phyloP scores from a whole-genome alignment of 2,797 vertebrate species.

The Halcyon chelicuti region DNA sequence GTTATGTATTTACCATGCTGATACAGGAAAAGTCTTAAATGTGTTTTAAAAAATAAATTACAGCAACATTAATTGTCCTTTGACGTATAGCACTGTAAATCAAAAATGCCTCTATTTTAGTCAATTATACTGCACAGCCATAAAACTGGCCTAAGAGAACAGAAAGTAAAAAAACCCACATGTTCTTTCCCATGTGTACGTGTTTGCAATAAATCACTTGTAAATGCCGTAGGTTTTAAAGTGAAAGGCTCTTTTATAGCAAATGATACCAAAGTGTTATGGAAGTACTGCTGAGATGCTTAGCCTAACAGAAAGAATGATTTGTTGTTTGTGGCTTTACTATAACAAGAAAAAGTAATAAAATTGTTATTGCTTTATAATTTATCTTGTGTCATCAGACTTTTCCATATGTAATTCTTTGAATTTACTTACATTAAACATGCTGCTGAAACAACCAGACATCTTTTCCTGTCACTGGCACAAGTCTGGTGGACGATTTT shows the following conservation, averaged over 20 bases:
- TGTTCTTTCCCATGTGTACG: accelerated
- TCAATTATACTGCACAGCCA: background rate
- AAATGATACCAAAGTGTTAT: background rate
- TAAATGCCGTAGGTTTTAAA: background rate
- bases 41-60: background rate
- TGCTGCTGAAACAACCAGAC: background rate
- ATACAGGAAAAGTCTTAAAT: background rate
- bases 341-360: background rate
- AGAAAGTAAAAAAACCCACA: background rate
- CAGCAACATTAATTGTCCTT: background rate
- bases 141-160: background rate
- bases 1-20: background rate
- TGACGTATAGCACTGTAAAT: background rate
- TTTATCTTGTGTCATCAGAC: background rate
- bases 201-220: background rate
- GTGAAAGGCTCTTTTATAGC: background rate
- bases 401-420: background rate
- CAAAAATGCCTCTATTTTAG: background rate
- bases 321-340: background rate
- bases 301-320: background rate
- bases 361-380: background rate
- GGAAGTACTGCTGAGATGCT: background rate
- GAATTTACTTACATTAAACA: background rate
- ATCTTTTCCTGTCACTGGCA: background rate
- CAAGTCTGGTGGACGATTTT: background rate